Base-by-base conservation (phyloP, 2,888 invertebrate species). In the Melinaea menophilus region DNA sequence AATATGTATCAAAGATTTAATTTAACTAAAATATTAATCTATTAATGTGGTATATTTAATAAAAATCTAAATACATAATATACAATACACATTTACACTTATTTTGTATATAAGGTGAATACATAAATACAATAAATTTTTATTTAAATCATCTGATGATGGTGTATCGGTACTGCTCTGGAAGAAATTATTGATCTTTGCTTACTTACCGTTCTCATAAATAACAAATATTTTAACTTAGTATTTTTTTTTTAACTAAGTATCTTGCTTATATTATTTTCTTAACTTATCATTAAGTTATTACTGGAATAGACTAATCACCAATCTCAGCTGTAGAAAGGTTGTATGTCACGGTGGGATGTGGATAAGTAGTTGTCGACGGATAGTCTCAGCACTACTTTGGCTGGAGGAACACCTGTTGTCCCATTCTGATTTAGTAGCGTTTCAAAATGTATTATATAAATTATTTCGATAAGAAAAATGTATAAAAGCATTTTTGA, bases 371-470 rank as follows among this genome's bases (percentile, higher is more conserved):
- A n/a, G n/a, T n/a, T n/a, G n/a, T n/a, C n/a, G n/a, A n/a, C n/a
- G n/a, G n/a, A n/a, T n/a, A n/a, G n/a, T n/a, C n/a, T n/a, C n/a
- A n/a, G n/a, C n/a, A n/a, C n/a, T n/a, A n/a, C n/a, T n/a, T n/a
- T n/a, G 2, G 90, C 88, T 0, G 86, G 86, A 0, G 89, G 90
- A 0, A 90, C 89, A 2, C 90, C 90, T 1, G 89, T 88, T 13
- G 80, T 81, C 88, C 90, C 90, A 90, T 83, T 90, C 90, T 90
- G 73, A 61, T 45, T 46, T 11, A 48, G 56, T 13, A n/a, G 54
- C 13, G n/a, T 7, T 31, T 48, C 22, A 41, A 34, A 58, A n/a
- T n/a, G n/a, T n/a, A n/a, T n/a, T n/a, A n/a, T n/a, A n/a, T n/a
- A n/a, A n/a, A n/a, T n/a, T n/a, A n/a, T n/a, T n/a, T n/a, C 22